Evolutionary conservation across 1,140 invertebrate species (phyloP).

Genomic region (Drosophila ficusphila): DNA sequence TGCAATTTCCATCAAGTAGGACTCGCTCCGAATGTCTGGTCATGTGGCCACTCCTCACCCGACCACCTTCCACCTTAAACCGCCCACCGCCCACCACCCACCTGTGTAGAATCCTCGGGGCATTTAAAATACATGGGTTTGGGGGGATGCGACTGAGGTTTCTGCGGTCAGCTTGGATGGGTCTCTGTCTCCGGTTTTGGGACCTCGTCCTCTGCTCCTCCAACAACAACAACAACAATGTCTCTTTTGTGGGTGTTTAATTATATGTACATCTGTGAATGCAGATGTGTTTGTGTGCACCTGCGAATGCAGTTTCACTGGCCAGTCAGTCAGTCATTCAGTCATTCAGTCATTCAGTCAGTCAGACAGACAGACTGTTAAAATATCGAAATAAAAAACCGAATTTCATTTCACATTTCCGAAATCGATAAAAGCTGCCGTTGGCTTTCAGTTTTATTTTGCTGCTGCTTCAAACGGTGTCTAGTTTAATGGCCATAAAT

Average conservation of each 20-base stretch:
- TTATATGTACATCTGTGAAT: slow-evolving; percentile 30
- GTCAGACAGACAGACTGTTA: slow-evolving; percentile 1
- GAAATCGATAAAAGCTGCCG: slow-evolving; percentile 47
- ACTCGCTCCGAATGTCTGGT: slow-evolving; percentile 17
- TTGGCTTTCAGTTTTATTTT: slow-evolving; percentile 1
- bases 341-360: no score
- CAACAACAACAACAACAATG: slow-evolving; percentile 53
- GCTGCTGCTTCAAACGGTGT: slow-evolving; percentile 21
- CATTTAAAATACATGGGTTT: background rate
- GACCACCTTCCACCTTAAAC: no score
- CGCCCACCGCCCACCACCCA: background rate
- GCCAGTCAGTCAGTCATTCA: slow-evolving; percentile 11
- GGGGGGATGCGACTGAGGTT: slow-evolving; percentile 65
- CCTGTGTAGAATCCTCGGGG: background rate
- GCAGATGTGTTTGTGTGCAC: no score
- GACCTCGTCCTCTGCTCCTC: background rate
- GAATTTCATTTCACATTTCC: slow-evolving; percentile 20
- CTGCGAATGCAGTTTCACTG: slow-evolving; percentile 1
- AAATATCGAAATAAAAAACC: slow-evolving; percentile 4
- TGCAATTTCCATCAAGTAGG: slow-evolving; percentile 30
- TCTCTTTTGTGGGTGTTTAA: slow-evolving; percentile 58
- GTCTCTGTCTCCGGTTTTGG: background rate
- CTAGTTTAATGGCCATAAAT: slow-evolving; percentile 47
- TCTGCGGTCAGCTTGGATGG: slow-evolving; percentile 56
- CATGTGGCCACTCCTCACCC: background rate